Evolutionary conservation across 1,140 invertebrate genomes (phyloP).

Genomic region (Leptinotarsa lineolata): DNA sequence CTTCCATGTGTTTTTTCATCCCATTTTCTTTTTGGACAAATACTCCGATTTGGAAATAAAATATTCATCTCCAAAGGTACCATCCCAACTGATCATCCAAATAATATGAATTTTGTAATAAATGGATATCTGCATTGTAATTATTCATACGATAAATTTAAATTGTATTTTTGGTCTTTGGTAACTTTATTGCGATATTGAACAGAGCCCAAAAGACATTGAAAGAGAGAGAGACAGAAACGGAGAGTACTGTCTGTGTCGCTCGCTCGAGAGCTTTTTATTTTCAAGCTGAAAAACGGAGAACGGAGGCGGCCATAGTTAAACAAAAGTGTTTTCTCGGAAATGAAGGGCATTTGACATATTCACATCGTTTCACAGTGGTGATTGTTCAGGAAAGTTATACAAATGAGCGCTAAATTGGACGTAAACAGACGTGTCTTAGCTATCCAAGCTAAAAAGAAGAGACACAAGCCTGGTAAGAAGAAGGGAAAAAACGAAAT

Average conservation of each 20-base stretch:
- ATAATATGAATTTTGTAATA: too few relatives aligned
- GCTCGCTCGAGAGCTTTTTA: conserved; percentile 28
- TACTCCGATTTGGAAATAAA: too few relatives aligned
- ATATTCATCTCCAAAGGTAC: too few relatives aligned
- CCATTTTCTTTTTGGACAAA: too few relatives aligned
- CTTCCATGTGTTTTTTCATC: too few relatives aligned
- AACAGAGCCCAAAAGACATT: too few relatives aligned
- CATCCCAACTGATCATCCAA: too few relatives aligned
- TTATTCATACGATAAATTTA: too few relatives aligned
- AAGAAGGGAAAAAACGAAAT: conserved; percentile 73
- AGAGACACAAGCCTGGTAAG: conserved; percentile 81
- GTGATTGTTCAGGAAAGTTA: conserved; percentile 43
- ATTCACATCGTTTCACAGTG: conserved; percentile 48
- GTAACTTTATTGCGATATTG: too few relatives aligned
- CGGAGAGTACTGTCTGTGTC: conserved; percentile 9
- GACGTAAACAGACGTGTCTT: conserved; percentile 85
- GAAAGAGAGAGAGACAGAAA: too few relatives aligned
- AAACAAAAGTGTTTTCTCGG: conserved; percentile 58
- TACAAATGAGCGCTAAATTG: conserved; percentile 78
- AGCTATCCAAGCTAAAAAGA: conserved; percentile 87
- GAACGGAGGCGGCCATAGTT: conserved; percentile 44
- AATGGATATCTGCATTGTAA: too few relatives aligned
- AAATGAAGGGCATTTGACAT: conserved; percentile 63
- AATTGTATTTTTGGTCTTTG: too few relatives aligned
- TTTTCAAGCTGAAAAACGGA: conserved; percentile 10